Percentiles rank a stretch among this genome's conserved stretches.
Conservation (phyloP, 2,113 vertebrate genomes). For the Prunella fulvescens region DNA sequence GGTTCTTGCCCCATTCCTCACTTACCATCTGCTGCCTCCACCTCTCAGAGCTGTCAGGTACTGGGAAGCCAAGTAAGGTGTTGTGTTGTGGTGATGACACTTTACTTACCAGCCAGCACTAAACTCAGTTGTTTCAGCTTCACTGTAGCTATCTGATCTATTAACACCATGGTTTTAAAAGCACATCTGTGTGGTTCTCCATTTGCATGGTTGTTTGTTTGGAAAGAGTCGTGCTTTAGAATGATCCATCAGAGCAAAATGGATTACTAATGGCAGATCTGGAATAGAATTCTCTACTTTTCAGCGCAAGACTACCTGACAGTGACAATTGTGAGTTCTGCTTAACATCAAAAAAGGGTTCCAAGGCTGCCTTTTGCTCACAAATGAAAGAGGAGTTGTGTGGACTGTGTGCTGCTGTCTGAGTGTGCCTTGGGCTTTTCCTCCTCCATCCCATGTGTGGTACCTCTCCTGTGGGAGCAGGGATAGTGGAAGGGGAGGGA, state of each 20-base stretch:
- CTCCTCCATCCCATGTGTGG: not conserved
- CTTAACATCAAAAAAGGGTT: not conserved
- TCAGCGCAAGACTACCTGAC: not conserved
- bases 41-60: constrained; percentile 52
- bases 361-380: not conserved
- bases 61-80: not conserved
- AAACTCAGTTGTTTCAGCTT: not conserved
- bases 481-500: not conserved
- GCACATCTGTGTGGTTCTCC: not conserved
- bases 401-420: not conserved
- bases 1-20: constrained; percentile 2
- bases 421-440: not conserved
- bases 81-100: not conserved
- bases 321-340: not conserved
- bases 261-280: not conserved
- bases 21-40: not conserved
- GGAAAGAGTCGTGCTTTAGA: not conserved
- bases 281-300: not conserved
- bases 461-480: not conserved
- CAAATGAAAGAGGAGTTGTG: not conserved
- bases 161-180: not conserved
- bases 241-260: not conserved
- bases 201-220: not conserved
- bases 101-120: not conserved
- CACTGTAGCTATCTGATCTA: not conserved